These are phyloP conservation scores for Canis aureus DNA, from an alignment of 2,113 vertebrate species.

Conservation along the genomic window DNA sequence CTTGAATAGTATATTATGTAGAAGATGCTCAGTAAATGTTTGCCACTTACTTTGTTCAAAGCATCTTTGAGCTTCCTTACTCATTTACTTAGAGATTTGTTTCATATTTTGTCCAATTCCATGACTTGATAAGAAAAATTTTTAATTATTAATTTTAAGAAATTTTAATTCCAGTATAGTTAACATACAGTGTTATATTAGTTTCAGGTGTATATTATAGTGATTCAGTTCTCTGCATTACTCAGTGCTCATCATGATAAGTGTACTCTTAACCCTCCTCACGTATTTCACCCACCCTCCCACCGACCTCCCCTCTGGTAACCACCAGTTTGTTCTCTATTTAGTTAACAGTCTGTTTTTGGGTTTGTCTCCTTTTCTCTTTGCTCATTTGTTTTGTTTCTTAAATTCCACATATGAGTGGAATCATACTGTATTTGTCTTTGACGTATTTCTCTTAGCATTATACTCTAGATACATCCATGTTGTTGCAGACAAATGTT, in stretches of 20 bases:
- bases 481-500: neutral
- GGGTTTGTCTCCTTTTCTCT: neutral
- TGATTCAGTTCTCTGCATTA: neutral
- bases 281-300: neutral
- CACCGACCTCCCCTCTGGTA: neutral
- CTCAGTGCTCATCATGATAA: neutral
- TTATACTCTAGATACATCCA: neutral
- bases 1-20: neutral
- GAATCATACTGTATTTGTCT: neutral
- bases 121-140: neutral
- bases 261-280: neutral
- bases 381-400: neutral
- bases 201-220: neutral
- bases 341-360: neutral
- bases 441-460: neutral
- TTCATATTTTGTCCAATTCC: slow-evolving; percentile 24
- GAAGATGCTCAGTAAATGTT: neutral
- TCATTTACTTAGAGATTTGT: neutral
- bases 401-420: neutral
- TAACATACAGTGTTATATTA: neutral
- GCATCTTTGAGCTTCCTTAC: neutral
- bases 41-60: slow-evolving; percentile 20
- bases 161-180: neutral
- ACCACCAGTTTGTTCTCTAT: neutral
- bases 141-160: neutral